Evolutionary conservation across 92 coral and sea anemone species (phyloP).

Genomic region (Anthopleura xanthogrammica): DNA sequence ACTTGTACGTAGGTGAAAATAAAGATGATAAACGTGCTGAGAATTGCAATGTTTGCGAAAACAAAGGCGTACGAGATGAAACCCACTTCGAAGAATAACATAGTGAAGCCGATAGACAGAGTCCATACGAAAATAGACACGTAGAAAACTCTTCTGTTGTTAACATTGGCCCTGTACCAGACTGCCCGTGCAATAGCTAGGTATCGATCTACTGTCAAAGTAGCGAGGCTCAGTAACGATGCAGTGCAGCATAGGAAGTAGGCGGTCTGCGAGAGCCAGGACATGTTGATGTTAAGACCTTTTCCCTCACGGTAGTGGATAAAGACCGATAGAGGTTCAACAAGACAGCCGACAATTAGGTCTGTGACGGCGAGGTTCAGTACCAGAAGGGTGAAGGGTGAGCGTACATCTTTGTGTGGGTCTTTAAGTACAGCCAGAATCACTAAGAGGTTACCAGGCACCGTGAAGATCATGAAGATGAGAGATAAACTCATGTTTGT

Average conservation of each 20-base stretch:
- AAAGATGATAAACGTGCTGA: constrained; percentile 78
- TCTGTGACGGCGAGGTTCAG: constrained; percentile 78
- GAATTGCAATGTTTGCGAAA: constrained; percentile 84
- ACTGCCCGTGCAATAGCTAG: constrained; percentile 69
- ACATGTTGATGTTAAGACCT: constrained; percentile 43
- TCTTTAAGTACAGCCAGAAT: constrained; percentile 68
- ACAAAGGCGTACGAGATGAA: constrained; percentile 80
- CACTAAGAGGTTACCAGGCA: constrained; percentile 73
- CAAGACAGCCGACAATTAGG: constrained; percentile 63
- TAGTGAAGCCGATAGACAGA: constrained; percentile 47
- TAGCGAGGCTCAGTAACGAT: constrained; percentile 72
- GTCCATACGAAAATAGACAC: constrained; percentile 53
- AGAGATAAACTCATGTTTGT: constrained; percentile 65
- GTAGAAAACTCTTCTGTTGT: constrained; percentile 40
- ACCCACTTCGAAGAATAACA: constrained; percentile 70
- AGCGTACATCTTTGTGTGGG: constrained; percentile 70
- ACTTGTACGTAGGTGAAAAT: constrained; percentile 85
- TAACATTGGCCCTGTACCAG: constrained; percentile 80
- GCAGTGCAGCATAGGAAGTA: constrained; percentile 87
- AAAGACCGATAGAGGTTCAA: constrained; percentile 67
- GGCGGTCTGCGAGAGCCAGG: constrained; percentile 83
- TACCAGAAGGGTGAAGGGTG: constrained; percentile 64
- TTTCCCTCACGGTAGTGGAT: constrained; percentile 61
- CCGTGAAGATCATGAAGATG: constrained; percentile 65
- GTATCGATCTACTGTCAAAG: constrained; percentile 76